Evolutionary conservation across 2,888 invertebrate genomes (phyloP), one percentile per base, ranked within the genome.

Genomic region (Heliconius sara): DNA sequence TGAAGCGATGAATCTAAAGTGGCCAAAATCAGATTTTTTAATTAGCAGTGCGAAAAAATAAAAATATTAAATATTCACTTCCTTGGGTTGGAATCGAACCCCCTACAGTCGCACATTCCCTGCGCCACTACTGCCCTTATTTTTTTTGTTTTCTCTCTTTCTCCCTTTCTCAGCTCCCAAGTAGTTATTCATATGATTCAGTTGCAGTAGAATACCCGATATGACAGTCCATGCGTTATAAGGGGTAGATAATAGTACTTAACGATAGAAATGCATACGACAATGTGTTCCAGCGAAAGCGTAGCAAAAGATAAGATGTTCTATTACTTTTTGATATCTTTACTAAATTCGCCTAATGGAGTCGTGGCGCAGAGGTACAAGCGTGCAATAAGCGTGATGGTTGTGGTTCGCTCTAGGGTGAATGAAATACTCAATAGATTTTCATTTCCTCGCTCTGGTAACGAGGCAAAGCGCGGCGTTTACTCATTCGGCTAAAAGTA

Each of bases 201-300:
- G 43, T 63, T 68, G 68, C 67, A 75, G 60, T 68, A 63, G 43
- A 68, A 43, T n/a, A 70, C 63, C 43, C 68, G 60, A 74, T 79
- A 39, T 57, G 30, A 60, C 63, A 27, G 43, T 47, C 75, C 47
- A 47, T 63, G 43, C 68, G n/a, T 70, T 57, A 60, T 68, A 60
- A 75, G 68, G 78, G 75, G 78, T 63, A 79, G 60, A 30, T 79
- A 75, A 74, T 70, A 74, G 63, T 22, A 60, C 68, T 52, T 63
- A 74, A 74, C 68, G 52, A 60, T 79, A 74, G 68, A 75, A 79
- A 79, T 70, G 78, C 68, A 75, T 43, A 47, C 70, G n/a, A 1
- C 9, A 47, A 16, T 30, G 70, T 70, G 70, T 43, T 75, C 78
- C 74, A 79, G 5, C 13, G 22, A 57, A 66, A 75, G 67, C 16